Conservation (phyloP, 1,140 invertebrate species). For the Dysdera silvatica region DNA sequence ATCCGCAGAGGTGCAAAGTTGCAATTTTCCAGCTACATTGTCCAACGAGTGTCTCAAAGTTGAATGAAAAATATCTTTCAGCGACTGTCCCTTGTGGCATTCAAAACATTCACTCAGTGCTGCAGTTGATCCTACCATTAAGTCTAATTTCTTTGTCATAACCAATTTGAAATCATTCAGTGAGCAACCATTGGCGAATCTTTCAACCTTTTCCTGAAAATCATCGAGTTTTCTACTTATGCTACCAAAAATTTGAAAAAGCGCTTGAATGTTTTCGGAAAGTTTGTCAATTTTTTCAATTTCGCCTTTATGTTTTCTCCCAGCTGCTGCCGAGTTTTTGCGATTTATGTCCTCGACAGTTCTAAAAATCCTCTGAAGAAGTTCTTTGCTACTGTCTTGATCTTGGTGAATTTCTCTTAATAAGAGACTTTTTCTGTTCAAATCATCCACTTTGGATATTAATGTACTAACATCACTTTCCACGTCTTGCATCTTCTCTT, state of each 20-base stretch:
- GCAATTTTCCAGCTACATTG: constrained; percentile 18
- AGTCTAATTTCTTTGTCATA: constrained; percentile 19
- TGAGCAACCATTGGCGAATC: constrained; percentile 8
- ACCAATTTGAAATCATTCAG: constrained; percentile 18
- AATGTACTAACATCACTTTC: constrained; percentile 11
- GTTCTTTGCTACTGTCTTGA: constrained; percentile 3
- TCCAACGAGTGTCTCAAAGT: constrained; percentile 1
- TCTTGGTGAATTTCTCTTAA: constrained; percentile 23
- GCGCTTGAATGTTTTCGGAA: constrained; percentile 23
- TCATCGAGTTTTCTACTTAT: constrained; percentile 22
- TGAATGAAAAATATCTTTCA: constrained; percentile 17
- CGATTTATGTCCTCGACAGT: constrained; percentile 3
- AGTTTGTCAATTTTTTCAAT: constrained; percentile 16
- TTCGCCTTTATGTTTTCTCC: constrained; percentile 11
- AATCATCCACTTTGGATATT: constrained; percentile 11
- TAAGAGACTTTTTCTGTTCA: constrained; percentile 15
- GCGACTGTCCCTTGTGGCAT: constrained; percentile 13
- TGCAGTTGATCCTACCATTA: constrained; percentile 6
- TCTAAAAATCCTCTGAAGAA: constrained; percentile 16
- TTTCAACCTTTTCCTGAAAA: constrained; percentile 10
- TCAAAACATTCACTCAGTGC: constrained; percentile 15
- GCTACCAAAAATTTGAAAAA: constrained; percentile 26
- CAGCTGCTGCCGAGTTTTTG: constrained; percentile 3
- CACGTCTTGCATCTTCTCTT: neutral
- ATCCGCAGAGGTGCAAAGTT: constrained; percentile 5